Percentiles rank a stretch among this genome's conserved stretches.
These are phyloP conservation scores for Tyto alba DNA, from an alignment of 2,113 vertebrate genomes.

Conservation along the genomic window DNA sequence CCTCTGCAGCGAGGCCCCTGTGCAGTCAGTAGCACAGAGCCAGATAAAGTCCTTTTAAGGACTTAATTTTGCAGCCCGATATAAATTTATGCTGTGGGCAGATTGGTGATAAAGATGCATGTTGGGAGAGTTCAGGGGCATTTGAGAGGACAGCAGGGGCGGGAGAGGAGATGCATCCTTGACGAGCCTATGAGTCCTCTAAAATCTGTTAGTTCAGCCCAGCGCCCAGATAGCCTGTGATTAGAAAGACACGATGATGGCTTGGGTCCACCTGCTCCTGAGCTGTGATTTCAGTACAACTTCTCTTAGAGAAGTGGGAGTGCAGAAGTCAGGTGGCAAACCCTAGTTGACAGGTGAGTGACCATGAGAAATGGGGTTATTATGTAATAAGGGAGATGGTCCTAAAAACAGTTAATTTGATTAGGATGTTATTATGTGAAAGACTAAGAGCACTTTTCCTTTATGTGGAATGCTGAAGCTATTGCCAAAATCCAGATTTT, in stretches of 20 bases:
- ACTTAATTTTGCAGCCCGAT: neutral
- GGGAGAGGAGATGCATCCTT: neutral
- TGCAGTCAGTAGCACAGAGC: neutral
- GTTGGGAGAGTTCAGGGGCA: neutral
- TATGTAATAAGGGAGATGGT: neutral
- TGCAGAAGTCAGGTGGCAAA: neutral
- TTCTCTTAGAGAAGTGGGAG: neutral
- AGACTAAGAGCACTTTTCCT: neutral
- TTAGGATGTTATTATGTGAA: neutral
- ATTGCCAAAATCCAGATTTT: neutral
- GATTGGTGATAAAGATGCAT: neutral
- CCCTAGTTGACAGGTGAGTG: neutral
- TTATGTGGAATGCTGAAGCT: neutral
- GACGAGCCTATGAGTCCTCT: neutral
- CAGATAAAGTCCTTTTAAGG: neutral
- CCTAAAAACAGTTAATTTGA: neutral
- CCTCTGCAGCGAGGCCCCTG: neutral
- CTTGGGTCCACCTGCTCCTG: neutral
- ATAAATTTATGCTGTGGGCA: neutral
- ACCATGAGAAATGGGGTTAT: neutral
- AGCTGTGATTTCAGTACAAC: neutral
- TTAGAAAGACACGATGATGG: accelerated
- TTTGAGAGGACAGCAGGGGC: neutral
- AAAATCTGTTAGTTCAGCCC: neutral
- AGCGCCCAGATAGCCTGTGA: neutral